Conservation (phyloP, 2,888 invertebrate genomes). For the Leucophenga maculata region DNA sequence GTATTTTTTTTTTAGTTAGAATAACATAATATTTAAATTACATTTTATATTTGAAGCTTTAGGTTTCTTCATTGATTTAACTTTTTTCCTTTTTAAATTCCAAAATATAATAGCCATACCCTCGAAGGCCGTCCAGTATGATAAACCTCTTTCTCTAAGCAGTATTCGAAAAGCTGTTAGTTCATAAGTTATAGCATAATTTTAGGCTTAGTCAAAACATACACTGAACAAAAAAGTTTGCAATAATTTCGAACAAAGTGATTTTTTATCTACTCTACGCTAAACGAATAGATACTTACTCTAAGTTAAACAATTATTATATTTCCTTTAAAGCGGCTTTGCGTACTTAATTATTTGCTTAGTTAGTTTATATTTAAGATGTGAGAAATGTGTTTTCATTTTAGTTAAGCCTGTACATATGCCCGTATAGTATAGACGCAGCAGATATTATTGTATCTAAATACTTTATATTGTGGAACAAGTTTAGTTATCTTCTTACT, state of each 20-base stretch:
- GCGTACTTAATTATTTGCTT: conserved; percentile 11
- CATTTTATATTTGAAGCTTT: no score
- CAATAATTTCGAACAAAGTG: conserved; percentile 61
- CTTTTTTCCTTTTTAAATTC: no score
- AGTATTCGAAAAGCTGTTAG: conserved; percentile 74
- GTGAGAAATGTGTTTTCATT: neutral
- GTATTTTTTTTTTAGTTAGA: no score
- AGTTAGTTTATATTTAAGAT: neutral
- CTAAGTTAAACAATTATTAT: neutral
- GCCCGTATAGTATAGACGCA: no score
- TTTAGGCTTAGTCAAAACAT: conserved; percentile 43
- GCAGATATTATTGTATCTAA: neutral
- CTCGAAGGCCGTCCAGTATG: conserved; percentile 62
- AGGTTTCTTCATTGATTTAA: no score
- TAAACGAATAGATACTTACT: neutral
- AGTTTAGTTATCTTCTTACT: neutral
- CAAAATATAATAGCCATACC: no score
- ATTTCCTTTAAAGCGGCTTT: conserved; percentile 11
- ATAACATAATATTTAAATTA: no score
- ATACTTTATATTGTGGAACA: neutral
- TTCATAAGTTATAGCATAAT: conserved; percentile 63
- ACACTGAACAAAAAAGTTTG: conserved; percentile 42
- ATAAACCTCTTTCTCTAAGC: conserved; percentile 73
- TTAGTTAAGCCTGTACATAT: neutral
- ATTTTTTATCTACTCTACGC: conserved; percentile 43